Evolutionary conservation across 2,888 invertebrate species (phyloP), one percentile per base, ranked within the genome.

Genomic region (Conchocele bisecta): DNA sequence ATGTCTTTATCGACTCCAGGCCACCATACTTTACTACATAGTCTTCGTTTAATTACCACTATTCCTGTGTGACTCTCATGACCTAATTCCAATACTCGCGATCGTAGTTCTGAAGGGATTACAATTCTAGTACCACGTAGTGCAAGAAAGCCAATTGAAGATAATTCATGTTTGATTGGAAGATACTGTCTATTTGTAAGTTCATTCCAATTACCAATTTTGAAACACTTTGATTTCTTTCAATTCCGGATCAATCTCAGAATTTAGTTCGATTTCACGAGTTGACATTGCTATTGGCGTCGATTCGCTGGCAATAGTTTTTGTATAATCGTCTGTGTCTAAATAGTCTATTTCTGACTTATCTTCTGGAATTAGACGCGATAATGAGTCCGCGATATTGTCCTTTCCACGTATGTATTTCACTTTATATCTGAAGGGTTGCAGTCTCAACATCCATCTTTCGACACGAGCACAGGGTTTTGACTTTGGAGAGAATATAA

Each of bases 391-490:
- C 17, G 68, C 65, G n/a, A 67, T 73, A 44, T 74, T 78, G 11
- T 54, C 17, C 20, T 17, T 20, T 11, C 71, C 73, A 24, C 42
- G 54, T 6, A 69, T 73, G 28, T 79, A 44, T 11, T 13, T 29
- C 6, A 75, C 67, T 4, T 24, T 44, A 22, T 79, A 74, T 6
- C 51, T 33, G 50, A 75, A 83, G 15, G 66, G 70, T 33, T 75
- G 75, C 11, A 85, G 20, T n/a, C 76, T 28, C 11, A 85, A 50
- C 6, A 70, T 48, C 82, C 79, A 83, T 20, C 84, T 26, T 53
- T 83, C 76, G 6, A 88, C 79, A 9, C 85, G 39, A 0, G 86
- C 77, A 59, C 78, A 59, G 7, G 82, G 81, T 56, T 75, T 83
- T 9, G 81, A 77, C 26, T 26, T 76, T 7, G 77, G 63, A 3